Evolutionary conservation across 2,113 vertebrate species (phyloP), one percentile per base, ranked within the genome.

Genomic region (Micronycteris hirsuta): DNA sequence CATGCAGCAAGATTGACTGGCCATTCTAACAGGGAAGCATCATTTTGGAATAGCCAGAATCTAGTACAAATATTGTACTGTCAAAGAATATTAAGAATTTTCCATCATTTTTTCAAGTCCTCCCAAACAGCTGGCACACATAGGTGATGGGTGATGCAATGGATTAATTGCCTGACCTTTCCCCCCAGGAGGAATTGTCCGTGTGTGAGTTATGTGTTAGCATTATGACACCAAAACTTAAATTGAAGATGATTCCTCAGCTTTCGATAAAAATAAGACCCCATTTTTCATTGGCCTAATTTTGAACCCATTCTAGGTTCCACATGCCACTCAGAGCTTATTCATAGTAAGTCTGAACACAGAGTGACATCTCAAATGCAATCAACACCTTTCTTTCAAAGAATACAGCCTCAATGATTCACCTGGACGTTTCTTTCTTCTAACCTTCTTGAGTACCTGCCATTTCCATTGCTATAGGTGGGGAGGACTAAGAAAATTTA

Each of bases 1-100:
- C 98, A 98, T 2, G 82, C 94, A 95, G 97, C 43, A 97, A 98
- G 98, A 98, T 98, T 98, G 98, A 99, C 98, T 98, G 97, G 97
- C 97, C 97, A 92, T 98, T 98, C 98, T 97, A 98, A 98, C 96
- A 92, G 97, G 96, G 97, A 97, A 97, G 98, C 97, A 80, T 98
- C 98, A 94, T 95, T 97, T 96, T 97, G 95, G 95, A 98, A 97
- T 95, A 97, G 97, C 89, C 92, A 96, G 77, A 92, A 73, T 93
- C 86, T 93, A 96, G 94, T 97, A 97, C 97, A 98, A 98, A 98
- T 98, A 98, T 80, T 96, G 90, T 95, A 95, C 96, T 98, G 98
- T 98, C 98, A 98, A 98, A 97, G 95, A 98, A 97, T 97, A 98
- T 98, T 98, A 98, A 98, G 97, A 95, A 96, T 97, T 97, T 88